These are phyloP conservation scores for Miniopterus natalensis DNA, from an alignment of 2,113 vertebrate species.

Conservation along the genomic window DNA sequence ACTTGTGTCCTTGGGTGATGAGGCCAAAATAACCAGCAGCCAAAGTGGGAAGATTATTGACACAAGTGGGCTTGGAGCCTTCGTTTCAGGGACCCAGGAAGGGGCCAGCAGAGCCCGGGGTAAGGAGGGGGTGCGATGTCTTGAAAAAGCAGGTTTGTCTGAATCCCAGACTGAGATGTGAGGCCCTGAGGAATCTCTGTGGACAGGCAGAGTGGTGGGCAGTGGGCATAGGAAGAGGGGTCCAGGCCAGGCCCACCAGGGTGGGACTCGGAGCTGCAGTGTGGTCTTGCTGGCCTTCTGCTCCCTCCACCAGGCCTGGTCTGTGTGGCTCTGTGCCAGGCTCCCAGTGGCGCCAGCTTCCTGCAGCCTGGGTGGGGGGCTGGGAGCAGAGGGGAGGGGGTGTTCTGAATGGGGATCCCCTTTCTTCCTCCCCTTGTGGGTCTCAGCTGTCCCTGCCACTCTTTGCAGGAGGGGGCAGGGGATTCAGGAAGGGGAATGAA, in stretches of 20 bases:
- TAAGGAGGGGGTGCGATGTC: too few species aligned
- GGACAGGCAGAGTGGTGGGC: rapidly evolving
- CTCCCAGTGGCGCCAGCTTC: not conserved
- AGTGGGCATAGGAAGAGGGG: not conserved
- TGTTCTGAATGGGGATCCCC: slow-evolving; percentile 34
- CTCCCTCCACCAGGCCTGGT: not conserved
- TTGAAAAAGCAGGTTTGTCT: not conserved
- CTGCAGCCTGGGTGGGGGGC: not conserved
- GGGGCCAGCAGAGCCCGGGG: not conserved
- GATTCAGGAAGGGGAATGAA: not conserved
- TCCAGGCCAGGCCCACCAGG: not conserved
- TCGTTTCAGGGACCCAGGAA: not conserved
- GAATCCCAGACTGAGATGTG: not conserved
- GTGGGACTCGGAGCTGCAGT: too few species aligned
- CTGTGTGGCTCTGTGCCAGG: not conserved
- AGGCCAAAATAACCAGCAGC: not conserved
- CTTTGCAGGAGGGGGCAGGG: not conserved
- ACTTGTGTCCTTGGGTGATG: not conserved
- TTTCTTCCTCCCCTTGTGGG: slow-evolving; percentile 31
- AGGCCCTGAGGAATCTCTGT: not conserved
- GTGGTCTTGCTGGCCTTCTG: not conserved
- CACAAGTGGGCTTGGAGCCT: not conserved
- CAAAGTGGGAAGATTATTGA: not conserved
- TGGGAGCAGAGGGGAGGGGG: not conserved
- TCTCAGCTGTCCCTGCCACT: slow-evolving; percentile 72